Percentiles rank a stretch among this genome's conserved stretches.
Conservation (phyloP, 2,797 vertebrate species). For the Chaetodon trifasciatus region DNA sequence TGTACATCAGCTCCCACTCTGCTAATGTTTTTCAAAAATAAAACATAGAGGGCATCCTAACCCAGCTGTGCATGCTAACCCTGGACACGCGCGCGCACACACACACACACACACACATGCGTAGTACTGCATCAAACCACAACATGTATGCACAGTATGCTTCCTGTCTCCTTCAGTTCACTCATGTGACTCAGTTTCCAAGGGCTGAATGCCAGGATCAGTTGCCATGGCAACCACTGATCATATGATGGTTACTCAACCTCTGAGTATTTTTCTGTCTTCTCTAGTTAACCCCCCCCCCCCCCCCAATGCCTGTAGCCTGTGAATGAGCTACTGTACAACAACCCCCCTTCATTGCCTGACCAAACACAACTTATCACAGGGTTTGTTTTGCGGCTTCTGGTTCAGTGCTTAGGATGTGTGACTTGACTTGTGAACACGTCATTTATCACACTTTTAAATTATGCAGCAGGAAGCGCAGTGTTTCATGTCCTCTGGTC, state of each 20-base stretch:
- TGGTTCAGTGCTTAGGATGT: slow-evolving; percentile 22
- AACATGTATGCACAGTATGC: slow-evolving; percentile 71
- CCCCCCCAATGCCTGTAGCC: slow-evolving; percentile 27
- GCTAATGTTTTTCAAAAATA: neutral
- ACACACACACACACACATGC: slow-evolving; percentile 21
- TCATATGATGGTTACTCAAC: slow-evolving; percentile 87
- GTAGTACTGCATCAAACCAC: slow-evolving; percentile 27
- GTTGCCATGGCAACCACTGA: slow-evolving; percentile 87
- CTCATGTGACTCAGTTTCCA: slow-evolving; percentile 88
- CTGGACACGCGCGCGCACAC: neutral
- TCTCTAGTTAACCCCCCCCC: slow-evolving; percentile 5
- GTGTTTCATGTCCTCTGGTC: slow-evolving; percentile 21
- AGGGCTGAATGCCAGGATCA: slow-evolving; percentile 86
- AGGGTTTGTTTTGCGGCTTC: slow-evolving; percentile 10
- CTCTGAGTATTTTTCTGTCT: slow-evolving; percentile 54
- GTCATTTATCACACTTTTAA: slow-evolving; percentile 61
- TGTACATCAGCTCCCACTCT: neutral
- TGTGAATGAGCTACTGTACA: slow-evolving; percentile 59
- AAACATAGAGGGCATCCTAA: slow-evolving; percentile 26
- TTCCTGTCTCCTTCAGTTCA: slow-evolving; percentile 78
- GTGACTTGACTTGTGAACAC: slow-evolving; percentile 24
- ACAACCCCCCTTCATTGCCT: neutral
- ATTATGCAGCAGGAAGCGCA: slow-evolving; percentile 57
- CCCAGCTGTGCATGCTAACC: neutral
- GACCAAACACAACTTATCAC: slow-evolving; percentile 32